phyloP scores from a whole-genome alignment of 2,888 invertebrate species.

The Yponomeuta plumbellus region DNA sequence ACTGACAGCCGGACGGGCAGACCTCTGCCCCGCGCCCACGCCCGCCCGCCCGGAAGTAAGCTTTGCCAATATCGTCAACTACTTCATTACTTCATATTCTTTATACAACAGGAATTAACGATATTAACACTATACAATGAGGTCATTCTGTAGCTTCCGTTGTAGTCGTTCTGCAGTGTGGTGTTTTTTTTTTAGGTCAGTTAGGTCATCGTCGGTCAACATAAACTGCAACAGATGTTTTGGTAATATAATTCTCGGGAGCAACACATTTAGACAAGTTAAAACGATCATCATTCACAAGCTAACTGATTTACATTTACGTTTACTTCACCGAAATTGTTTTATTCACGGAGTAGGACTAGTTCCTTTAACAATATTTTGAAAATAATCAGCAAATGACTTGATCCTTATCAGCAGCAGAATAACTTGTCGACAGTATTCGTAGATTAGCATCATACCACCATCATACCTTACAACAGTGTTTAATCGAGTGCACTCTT shows the following conservation, averaged over 20 bases:
- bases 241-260: constrained; percentile 26
- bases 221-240: constrained; percentile 34
- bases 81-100: not conserved
- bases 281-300: constrained; percentile 16
- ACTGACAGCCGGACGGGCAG: constrained; percentile 24
- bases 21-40: constrained; percentile 22
- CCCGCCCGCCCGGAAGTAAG: constrained; percentile 3
- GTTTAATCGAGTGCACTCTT: no score
- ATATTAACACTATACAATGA: not conserved
- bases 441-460: no score
- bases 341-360: no score
- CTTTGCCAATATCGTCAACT: constrained; percentile 3
- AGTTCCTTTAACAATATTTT: no score
- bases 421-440: no score
- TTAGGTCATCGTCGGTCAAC: constrained; percentile 22
- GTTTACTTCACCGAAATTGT: not conserved
- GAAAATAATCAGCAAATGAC: no score
- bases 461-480: no score
- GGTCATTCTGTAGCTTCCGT: not conserved
- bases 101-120: not conserved
- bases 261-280: constrained; percentile 1
- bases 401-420: no score
- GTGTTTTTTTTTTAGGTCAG: constrained; percentile 10
- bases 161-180: not conserved
- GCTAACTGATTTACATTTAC: not conserved